These are phyloP conservation scores for Meandrina meandrites DNA, from an alignment of 92 coral and sea anemone genomes.

Conservation along the genomic window DNA sequence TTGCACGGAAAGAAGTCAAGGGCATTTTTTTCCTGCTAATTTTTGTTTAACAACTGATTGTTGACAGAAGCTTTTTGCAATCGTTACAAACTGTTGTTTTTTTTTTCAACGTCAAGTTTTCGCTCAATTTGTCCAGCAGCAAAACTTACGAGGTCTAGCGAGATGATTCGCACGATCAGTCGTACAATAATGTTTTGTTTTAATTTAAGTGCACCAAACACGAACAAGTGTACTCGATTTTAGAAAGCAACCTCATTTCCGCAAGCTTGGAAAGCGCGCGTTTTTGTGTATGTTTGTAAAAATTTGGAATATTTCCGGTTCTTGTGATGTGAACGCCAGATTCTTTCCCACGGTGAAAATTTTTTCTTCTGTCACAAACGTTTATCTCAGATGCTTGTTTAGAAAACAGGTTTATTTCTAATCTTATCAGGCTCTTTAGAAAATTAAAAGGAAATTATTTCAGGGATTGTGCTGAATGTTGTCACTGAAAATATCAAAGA, in stretches of 20 bases:
- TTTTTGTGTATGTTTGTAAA: not conserved
- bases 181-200: not conserved
- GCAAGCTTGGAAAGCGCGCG: not conserved
- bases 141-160: not conserved
- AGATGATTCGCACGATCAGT: not conserved
- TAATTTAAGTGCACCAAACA: not conserved
- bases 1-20: not conserved
- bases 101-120: not conserved
- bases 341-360: slow-evolving; percentile 26
- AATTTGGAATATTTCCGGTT: slow-evolving; percentile 16
- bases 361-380: not conserved
- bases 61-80: not conserved
- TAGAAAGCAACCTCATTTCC: not conserved
- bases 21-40: not conserved
- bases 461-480: not conserved
- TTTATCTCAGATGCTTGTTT: not conserved
- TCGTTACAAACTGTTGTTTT: not conserved
- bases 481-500: not conserved
- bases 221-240: not conserved
- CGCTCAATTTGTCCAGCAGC: not conserved
- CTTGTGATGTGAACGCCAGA: not conserved
- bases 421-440: not conserved
- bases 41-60: not conserved
- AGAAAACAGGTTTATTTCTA: slow-evolving; percentile 11
- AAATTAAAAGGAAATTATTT: not conserved